Conservation (phyloP, 2,888 invertebrate genomes). For the Hyles lineata region DNA sequence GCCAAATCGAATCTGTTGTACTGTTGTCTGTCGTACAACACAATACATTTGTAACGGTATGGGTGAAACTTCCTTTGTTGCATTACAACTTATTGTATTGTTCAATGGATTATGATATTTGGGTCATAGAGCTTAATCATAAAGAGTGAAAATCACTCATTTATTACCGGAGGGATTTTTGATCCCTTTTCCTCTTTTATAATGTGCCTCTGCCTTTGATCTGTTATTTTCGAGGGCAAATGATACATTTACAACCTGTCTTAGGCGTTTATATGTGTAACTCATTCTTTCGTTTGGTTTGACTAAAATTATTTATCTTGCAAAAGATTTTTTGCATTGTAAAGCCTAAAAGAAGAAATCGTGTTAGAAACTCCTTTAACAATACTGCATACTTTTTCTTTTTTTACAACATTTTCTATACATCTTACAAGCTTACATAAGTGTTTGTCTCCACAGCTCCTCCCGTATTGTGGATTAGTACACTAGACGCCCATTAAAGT, state of each 20-base stretch:
- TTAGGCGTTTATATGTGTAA: too few species aligned
- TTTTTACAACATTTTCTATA: too few species aligned
- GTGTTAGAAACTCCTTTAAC: not conserved
- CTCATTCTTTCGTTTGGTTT: too few species aligned
- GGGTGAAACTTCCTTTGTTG: conserved; percentile 7
- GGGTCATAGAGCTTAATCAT: not conserved
- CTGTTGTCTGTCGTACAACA: not conserved
- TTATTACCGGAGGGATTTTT: too few species aligned
- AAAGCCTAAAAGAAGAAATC: too few species aligned
- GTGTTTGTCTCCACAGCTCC: not conserved
- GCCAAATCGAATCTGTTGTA: conserved; percentile 4
- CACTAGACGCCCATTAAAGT: not conserved
- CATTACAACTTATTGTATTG: conserved; percentile 7
- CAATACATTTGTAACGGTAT: not conserved
- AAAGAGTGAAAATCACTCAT: not conserved
- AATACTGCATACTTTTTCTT: not conserved
- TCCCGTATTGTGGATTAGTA: not conserved
- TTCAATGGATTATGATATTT: not conserved
- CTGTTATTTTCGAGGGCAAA: too few species aligned
- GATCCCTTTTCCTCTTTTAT: too few species aligned
- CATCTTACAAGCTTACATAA: not conserved
- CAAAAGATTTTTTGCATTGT: too few species aligned
- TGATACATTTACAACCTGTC: too few species aligned
- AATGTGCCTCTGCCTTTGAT: too few species aligned
- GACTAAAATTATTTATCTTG: too few species aligned